These are phyloP conservation scores for Tachysurus fulvidraco DNA, from an alignment of 2,113 vertebrate species.

Conservation along the genomic window DNA sequence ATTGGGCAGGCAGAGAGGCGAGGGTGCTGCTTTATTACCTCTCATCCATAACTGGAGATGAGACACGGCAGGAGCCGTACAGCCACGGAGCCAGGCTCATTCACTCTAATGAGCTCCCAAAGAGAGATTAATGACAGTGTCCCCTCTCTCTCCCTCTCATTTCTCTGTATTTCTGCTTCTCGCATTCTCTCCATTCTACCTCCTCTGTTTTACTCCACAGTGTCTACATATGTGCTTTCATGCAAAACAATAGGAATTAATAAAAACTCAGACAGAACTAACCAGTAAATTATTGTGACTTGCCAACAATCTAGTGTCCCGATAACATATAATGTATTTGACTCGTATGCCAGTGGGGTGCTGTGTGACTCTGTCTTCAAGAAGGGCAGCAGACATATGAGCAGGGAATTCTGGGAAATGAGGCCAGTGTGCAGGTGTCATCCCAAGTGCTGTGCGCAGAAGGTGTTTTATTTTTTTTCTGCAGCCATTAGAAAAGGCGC, in stretches of 20 bases:
- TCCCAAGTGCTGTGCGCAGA: slow-evolving; percentile 47
- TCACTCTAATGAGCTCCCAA: slow-evolving; percentile 54
- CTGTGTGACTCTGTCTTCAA: slow-evolving; percentile 16
- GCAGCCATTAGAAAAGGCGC: slow-evolving; percentile 56
- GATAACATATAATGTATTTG: slow-evolving; percentile 23
- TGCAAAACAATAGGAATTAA: neutral
- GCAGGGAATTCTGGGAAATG: slow-evolving; percentile 29
- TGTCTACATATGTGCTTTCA: neutral
- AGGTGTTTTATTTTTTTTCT: slow-evolving; percentile 42
- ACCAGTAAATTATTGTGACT: too few relatives aligned
- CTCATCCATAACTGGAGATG: slow-evolving; percentile 48
- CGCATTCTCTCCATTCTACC: neutral
- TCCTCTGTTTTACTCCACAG: neutral
- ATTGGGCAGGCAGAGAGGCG: slow-evolving; percentile 47
- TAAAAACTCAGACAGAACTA: neutral
- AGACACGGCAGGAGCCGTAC: slow-evolving; percentile 40
- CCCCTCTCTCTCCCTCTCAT: slow-evolving; percentile 19
- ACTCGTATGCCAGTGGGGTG: slow-evolving; percentile 13
- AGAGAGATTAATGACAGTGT: slow-evolving; percentile 57
- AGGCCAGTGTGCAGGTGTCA: slow-evolving; percentile 48
- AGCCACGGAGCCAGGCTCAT: slow-evolving; percentile 50
- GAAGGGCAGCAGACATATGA: slow-evolving; percentile 29
- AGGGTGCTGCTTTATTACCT: slow-evolving; percentile 54
- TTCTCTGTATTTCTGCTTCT: slow-evolving; percentile 15
- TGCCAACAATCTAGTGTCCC: neutral